phyloP scores from a whole-genome alignment of 2,888 invertebrate species.

The Cataglyphis altisquamis region DNA sequence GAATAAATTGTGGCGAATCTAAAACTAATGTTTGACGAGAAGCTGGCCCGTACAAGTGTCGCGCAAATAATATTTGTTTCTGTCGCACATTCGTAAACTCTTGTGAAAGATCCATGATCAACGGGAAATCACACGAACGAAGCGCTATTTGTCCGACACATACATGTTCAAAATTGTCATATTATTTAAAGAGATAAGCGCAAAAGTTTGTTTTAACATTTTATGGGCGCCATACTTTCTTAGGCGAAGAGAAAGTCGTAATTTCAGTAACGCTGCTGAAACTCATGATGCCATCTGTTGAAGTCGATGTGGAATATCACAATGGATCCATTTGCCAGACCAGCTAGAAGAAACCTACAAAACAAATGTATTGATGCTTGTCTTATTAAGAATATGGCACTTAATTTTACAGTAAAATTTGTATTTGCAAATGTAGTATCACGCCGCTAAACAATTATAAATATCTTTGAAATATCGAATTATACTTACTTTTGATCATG shows the following conservation, averaged over 20 bases:
- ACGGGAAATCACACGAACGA: background rate
- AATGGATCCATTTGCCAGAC: constrained; percentile 98
- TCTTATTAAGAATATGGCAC: background rate
- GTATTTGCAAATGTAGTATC: background rate
- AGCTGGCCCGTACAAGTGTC: constrained; percentile 36
- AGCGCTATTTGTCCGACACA: constrained; percentile 5
- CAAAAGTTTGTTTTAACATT: background rate
- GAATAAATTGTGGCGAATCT: constrained; percentile 23
- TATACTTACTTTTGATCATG: constrained; percentile 98
- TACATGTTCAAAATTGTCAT: constrained; percentile 38
- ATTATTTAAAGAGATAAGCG: constrained; percentile 36
- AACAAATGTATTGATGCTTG: background rate
- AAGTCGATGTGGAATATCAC: constrained; percentile 99
- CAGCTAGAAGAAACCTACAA: constrained; percentile 97
- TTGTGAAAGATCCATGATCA: constrained; percentile 4
- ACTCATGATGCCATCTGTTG: constrained; percentile 99
- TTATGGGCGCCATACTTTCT: constrained; percentile 32
- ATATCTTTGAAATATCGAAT: background rate
- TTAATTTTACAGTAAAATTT: background rate
- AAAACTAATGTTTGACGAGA: constrained; percentile 26
- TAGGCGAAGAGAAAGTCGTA: constrained; percentile 65
- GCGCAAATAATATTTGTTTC: constrained; percentile 7
- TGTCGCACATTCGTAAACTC: background rate
- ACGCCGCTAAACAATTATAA: background rate
- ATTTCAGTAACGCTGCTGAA: constrained; percentile 95